phyloP scores from a whole-genome alignment of 2,888 invertebrate species.

The Archips crataeganus region DNA sequence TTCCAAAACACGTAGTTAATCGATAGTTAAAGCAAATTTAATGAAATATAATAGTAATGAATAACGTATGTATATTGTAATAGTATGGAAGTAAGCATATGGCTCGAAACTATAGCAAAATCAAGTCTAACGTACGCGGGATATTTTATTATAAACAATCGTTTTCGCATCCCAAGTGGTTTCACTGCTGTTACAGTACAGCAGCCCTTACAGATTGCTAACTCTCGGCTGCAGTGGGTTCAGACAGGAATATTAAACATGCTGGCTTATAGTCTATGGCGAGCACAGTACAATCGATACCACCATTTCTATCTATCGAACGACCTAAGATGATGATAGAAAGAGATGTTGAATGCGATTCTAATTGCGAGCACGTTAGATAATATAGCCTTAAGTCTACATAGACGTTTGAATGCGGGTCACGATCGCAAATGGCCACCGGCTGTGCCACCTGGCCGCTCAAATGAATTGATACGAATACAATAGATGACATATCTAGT shows the following conservation, averaged over 20 bases:
- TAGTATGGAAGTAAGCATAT: no score
- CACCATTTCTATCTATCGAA: no score
- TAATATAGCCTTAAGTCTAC: not conserved
- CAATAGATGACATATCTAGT: conserved; percentile 20
- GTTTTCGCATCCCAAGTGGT: not conserved
- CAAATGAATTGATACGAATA: conserved; percentile 42
- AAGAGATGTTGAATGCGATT: no score
- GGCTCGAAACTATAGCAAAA: not conserved
- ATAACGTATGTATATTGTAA: no score
- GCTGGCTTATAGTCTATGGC: no score
- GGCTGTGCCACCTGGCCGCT: conserved; percentile 32
- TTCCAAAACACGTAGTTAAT: no score
- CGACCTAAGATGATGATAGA: no score
- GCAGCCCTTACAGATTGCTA: not conserved
- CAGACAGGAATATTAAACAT: conserved; percentile 41
- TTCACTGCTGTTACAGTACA: not conserved
- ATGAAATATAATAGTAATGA: no score
- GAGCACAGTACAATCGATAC: no score
- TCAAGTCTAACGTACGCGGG: not conserved
- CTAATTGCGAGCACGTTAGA: no score
- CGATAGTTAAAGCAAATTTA: no score
- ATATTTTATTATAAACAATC: not conserved
- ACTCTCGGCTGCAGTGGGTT: conserved; percentile 34
- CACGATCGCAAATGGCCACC: conserved; percentile 40
- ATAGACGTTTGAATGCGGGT: conserved; percentile 34